These are phyloP conservation scores for Apaloderma vittatum DNA, from an alignment of 2,113 vertebrate species.

Conservation along the genomic window DNA sequence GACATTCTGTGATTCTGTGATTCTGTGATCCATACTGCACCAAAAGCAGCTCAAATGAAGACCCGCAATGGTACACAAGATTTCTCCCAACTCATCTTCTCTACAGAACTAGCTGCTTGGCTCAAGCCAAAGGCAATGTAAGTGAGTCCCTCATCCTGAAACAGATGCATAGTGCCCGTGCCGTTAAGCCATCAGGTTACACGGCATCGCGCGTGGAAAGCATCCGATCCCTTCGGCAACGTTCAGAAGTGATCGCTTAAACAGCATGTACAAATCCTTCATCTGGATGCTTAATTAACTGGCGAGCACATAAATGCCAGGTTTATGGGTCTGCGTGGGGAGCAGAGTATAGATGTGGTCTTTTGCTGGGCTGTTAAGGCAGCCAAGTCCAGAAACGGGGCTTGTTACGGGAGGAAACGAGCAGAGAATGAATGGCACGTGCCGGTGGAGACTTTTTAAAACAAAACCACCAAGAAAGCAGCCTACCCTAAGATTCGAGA, in stretches of 20 bases:
- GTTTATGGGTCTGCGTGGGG: neutral
- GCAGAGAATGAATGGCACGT: neutral
- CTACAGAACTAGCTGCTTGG: neutral
- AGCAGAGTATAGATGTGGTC: neutral
- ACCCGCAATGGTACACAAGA: rapidly evolving
- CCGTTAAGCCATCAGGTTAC: neutral
- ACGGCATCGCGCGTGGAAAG: neutral
- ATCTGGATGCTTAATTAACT: slow-evolving; percentile 17
- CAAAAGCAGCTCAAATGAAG: neutral
- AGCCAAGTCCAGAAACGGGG: neutral
- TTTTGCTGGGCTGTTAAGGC: neutral
- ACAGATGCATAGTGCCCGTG: rapidly evolving
- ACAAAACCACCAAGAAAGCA: neutral
- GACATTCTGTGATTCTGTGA: too few species aligned
- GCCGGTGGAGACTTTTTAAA: neutral
- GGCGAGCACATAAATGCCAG: neutral
- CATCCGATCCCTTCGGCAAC: neutral
- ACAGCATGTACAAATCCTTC: neutral
- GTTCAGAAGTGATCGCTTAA: neutral
- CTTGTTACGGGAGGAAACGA: neutral
- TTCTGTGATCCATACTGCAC: neutral
- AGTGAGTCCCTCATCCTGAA: neutral
- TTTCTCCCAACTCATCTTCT: neutral
- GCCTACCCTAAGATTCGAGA: neutral
- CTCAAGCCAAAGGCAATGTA: neutral